phyloP scores from a whole-genome alignment of 2,797 vertebrate species.

The Molothrus ater region DNA sequence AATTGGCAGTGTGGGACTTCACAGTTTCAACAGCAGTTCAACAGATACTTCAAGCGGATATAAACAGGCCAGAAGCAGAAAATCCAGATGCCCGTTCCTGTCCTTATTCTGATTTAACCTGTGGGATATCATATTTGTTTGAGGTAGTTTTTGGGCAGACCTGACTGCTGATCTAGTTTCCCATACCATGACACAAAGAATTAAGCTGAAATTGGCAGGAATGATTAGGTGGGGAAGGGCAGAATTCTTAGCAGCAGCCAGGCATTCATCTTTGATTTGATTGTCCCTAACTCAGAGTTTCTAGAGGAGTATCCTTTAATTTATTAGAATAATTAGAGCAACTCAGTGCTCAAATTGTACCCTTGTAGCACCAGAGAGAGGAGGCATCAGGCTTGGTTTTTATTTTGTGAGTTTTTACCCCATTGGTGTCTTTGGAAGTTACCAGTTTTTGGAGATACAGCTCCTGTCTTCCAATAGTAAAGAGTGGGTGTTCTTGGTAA shows the following conservation, averaged over 20 bases:
- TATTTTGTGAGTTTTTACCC: neutral
- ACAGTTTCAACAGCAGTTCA: neutral
- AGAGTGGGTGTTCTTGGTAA: neutral
- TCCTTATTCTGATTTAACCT: neutral
- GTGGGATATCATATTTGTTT: neutral
- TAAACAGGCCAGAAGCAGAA: neutral
- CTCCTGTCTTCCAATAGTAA: neutral
- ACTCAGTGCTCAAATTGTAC: neutral
- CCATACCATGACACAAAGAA: neutral
- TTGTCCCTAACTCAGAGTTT: neutral
- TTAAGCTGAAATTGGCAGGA: neutral
- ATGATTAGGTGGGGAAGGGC: neutral
- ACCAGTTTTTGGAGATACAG: neutral
- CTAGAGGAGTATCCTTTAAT: neutral
- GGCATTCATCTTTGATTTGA: neutral
- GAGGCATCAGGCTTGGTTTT: neutral
- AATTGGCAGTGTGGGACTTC: neutral
- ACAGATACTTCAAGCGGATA: neutral
- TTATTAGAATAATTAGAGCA: neutral
- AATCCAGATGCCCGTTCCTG: neutral
- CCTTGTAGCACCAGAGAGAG: neutral
- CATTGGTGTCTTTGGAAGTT: neutral
- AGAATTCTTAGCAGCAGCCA: neutral
- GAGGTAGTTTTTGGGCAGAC: neutral
- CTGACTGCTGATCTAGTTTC: neutral